These are phyloP conservation scores for Aleiodes leptofemur DNA, from an alignment of 2,888 invertebrate species.

Conservation along the genomic window DNA sequence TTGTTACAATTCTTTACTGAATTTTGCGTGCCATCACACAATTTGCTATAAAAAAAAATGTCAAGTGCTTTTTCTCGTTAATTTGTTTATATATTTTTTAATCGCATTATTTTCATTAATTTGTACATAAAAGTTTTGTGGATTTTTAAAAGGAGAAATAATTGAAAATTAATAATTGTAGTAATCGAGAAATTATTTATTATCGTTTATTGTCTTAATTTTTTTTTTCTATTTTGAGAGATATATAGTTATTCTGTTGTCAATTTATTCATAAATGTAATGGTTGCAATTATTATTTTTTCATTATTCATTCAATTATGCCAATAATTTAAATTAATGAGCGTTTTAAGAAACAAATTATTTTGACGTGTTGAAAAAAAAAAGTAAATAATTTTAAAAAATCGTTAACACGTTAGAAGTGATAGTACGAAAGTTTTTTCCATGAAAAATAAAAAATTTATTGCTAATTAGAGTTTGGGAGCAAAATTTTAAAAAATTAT, in stretches of 20 bases:
- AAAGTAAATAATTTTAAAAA: background rate
- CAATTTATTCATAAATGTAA: background rate
- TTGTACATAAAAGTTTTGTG: background rate
- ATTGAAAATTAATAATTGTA: background rate
- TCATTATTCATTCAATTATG: background rate
- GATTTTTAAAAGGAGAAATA: background rate
- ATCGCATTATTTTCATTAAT: background rate
- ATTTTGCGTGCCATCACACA: constrained; percentile 25
- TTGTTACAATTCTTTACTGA: background rate
- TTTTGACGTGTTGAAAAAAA: background rate
- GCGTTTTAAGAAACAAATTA: background rate
- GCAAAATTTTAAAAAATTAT: background rate
- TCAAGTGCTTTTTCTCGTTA: background rate
- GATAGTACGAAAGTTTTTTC: background rate
- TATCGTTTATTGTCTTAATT: constrained; percentile 10
- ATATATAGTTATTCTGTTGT: constrained; percentile 27
- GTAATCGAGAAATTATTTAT: constrained; percentile 21
- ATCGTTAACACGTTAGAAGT: background rate
- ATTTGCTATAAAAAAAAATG: constrained; percentile 1
- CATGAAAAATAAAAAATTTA: background rate
- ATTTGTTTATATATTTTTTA: background rate
- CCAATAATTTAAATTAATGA: constrained; percentile 3
- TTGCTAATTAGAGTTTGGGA: background rate
- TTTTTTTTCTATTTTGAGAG: background rate
- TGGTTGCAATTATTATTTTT: background rate